A percentile compares a stretch with the other conserved stretches of the same genome.
Evolutionary conservation across 2,797 vertebrate genomes (phyloP).

Genomic region (Tangara arthus): DNA sequence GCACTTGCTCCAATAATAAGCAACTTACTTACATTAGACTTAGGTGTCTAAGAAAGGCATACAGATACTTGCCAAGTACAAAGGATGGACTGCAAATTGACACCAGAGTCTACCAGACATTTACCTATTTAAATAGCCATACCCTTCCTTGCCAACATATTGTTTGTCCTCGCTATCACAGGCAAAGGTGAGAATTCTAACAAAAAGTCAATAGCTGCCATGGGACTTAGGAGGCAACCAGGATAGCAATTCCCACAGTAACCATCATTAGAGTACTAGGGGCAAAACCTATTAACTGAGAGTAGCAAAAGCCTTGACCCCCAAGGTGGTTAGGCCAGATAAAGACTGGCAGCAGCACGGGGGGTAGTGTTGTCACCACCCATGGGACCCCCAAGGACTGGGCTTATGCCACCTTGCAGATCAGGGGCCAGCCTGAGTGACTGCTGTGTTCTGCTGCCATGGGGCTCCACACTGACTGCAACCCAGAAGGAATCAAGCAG

Average conservation of each 20-base stretch:
- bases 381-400: background rate
- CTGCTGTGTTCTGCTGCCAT: background rate
- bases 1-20: background rate
- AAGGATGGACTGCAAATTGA: background rate
- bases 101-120: background rate
- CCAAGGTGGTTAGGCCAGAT: background rate
- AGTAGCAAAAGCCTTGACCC: background rate
- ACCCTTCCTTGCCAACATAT: background rate
- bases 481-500: background rate
- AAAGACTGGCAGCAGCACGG: background rate
- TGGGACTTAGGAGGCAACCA: fast-evolving
- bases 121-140: background rate
- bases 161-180: background rate
- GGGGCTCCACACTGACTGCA: background rate
- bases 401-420: fast-evolving
- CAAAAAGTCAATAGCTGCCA: background rate
- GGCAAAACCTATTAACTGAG: background rate
- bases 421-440: background rate
- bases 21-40: background rate
- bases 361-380: background rate
- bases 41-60: background rate
- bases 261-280: background rate
- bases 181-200: background rate
- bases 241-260: background rate
- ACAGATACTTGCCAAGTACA: background rate